phyloP scores from a whole-genome alignment of 2,113 vertebrate genomes.

The Oryzias curvinotus region DNA sequence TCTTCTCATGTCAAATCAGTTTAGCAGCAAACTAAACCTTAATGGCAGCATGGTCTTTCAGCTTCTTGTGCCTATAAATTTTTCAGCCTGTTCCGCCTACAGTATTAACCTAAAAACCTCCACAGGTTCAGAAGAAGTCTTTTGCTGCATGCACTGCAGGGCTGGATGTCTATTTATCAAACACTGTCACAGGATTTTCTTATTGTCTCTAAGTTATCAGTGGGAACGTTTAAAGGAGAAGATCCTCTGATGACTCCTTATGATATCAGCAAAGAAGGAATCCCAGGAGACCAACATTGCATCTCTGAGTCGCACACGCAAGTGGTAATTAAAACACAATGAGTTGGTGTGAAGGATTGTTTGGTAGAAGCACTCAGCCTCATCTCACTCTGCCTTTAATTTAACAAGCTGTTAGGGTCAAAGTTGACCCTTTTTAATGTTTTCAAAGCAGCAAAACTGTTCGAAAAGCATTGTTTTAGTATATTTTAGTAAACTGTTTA shows the following conservation, averaged over 20 bases:
- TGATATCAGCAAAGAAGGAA: constrained; percentile 37
- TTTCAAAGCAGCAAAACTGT: no score
- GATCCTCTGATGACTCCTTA: constrained; percentile 46
- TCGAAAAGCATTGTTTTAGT: no score
- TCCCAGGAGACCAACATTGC: constrained; percentile 34
- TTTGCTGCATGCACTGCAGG: constrained; percentile 14
- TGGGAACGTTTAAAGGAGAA: constrained; percentile 46
- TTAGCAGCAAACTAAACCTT: constrained; percentile 52
- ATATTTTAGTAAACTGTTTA: no score
- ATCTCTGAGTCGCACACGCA: constrained; percentile 12
- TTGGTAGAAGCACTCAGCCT: constrained; percentile 1
- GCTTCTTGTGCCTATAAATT: constrained; percentile 44
- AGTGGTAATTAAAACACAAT: constrained; percentile 42
- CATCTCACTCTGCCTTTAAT: not conserved
- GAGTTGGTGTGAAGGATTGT: constrained; percentile 9
- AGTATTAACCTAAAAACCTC: constrained; percentile 53
- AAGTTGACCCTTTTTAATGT: no score
- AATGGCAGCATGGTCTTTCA: constrained; percentile 35
- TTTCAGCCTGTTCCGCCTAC: constrained; percentile 47
- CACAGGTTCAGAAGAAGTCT: constrained; percentile 23
- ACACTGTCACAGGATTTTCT: constrained; percentile 55
- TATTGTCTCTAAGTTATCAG: constrained; percentile 50
- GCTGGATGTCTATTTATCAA: constrained; percentile 51
- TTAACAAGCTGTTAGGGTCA: no score
- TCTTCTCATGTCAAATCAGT: constrained; percentile 54